Conservation (phyloP, 2,797 vertebrate genomes). For the Bucorvus abyssinicus region DNA sequence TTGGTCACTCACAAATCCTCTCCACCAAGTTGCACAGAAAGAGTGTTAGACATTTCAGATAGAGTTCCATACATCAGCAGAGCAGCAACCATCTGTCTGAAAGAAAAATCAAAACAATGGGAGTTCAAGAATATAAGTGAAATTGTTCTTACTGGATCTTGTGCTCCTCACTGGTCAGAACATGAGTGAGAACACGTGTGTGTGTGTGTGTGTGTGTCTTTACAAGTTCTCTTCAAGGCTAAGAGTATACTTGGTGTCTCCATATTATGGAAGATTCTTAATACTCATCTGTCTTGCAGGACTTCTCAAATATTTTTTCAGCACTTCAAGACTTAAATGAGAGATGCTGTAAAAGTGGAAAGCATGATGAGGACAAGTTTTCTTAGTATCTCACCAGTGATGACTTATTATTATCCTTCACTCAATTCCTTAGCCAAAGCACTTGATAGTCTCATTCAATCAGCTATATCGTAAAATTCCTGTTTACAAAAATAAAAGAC, state of each 20-base stretch:
- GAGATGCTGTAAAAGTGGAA: neutral
- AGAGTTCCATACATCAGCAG: neutral
- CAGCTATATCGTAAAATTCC: neutral
- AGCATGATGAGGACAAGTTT: neutral
- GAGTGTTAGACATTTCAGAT: neutral
- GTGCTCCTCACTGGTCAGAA: neutral
- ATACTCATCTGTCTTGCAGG: neutral
- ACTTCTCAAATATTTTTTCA: neutral
- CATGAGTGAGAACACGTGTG: neutral
- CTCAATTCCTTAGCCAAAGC: neutral
- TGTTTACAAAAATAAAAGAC: slow-evolving; percentile 7
- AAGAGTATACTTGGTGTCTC: neutral
- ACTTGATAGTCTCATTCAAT: neutral
- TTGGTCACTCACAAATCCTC: neutral
- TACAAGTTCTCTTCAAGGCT: neutral
- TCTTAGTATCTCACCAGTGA: neutral
- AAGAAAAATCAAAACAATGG: neutral
- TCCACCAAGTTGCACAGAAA: neutral
- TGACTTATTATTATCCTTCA: neutral
- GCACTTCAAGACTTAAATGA: neutral
- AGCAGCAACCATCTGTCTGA: neutral
- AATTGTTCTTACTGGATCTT: neutral
- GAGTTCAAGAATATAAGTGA: neutral
- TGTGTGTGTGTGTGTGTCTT: neutral
- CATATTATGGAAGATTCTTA: neutral